A percentile compares a stretch with the other conserved stretches of the same genome.
Evolutionary conservation across 2,888 invertebrate genomes (phyloP).

Genomic region (Drosophila nr. medialis): DNA sequence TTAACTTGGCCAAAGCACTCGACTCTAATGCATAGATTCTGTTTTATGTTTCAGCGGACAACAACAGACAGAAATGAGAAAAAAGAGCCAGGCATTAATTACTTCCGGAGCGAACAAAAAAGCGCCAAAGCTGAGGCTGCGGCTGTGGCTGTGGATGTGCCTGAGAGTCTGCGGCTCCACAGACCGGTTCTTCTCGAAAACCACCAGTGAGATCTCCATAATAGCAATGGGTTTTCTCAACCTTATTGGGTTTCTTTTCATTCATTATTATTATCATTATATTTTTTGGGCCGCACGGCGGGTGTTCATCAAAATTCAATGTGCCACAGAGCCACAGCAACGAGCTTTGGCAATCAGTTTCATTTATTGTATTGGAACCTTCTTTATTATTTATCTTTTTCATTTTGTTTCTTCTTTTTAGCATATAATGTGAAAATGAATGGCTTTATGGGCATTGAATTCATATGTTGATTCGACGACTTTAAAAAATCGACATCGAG

Average conservation of each 20-base stretch:
- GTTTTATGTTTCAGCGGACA: conserved; percentile 61
- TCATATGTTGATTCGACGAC: conserved; percentile 44
- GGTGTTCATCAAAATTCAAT: conserved; percentile 78
- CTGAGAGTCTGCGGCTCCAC: conserved; percentile 16
- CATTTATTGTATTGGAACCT: conserved; percentile 31
- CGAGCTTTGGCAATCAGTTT: conserved; percentile 63
- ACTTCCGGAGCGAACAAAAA: conserved; percentile 74
- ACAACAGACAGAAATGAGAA: conserved; percentile 28
- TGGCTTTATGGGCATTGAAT: conserved; percentile 31
- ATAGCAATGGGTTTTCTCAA: conserved; percentile 54
- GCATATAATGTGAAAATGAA: conserved; percentile 68
- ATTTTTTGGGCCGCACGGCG: conserved; percentile 48
- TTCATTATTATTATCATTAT: background rate
- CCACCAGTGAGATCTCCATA: conserved; percentile 7
- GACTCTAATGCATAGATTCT: conserved; percentile 73
- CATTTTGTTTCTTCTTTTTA: conserved; percentile 23
- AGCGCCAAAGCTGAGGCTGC: conserved; percentile 39
- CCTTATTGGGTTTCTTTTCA: background rate
- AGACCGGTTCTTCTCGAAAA: conserved; percentile 56
- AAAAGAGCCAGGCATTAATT: conserved; percentile 66
- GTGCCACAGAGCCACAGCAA: conserved; percentile 37
- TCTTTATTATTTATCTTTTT: conserved; percentile 7
- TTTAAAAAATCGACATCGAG: conserved; percentile 10
- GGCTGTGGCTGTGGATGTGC: conserved; percentile 20
- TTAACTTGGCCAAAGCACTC: conserved; percentile 30